These are phyloP conservation scores for Malthinus seriepunctatus DNA, from an alignment of 2,888 invertebrate species.

Conservation along the genomic window DNA sequence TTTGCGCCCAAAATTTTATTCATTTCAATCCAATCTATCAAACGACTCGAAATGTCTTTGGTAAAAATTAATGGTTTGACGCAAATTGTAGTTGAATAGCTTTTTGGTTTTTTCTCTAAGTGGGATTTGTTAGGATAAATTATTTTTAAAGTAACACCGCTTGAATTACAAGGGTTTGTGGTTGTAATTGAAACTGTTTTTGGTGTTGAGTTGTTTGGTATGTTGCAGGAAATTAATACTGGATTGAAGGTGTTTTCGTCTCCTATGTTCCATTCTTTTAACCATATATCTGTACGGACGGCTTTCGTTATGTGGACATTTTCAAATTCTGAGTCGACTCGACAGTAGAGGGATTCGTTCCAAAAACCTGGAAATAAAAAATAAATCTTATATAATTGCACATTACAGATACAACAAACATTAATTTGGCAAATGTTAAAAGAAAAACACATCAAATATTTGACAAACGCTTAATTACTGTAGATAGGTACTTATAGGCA, in stretches of 20 bases:
- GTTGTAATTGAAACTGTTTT: conserved; percentile 58
- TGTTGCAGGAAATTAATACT: conserved; percentile 65
- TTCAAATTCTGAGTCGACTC: conserved; percentile 54
- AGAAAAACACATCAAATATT: too few species aligned
- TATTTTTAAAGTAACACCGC: conserved; percentile 42
- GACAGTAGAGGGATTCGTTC: conserved; percentile 59
- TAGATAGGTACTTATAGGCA: too few species aligned
- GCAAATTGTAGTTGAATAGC: conserved; percentile 61
- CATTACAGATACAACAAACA: too few species aligned
- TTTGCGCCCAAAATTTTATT: conserved; percentile 70
- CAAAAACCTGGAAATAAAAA: conserved; percentile 42
- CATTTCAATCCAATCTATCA: conserved; percentile 75
- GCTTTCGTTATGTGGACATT: conserved; percentile 50
- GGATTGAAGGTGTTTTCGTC: conserved; percentile 59
- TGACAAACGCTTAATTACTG: too few species aligned
- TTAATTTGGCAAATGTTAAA: too few species aligned
- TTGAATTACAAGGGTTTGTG: conserved; percentile 54
- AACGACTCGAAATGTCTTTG: conserved; percentile 62
- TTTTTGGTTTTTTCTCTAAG: not conserved
- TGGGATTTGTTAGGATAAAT: conserved; percentile 25
- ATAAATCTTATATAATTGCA: not conserved
- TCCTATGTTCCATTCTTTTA: conserved; percentile 62
- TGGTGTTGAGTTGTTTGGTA: conserved; percentile 57
- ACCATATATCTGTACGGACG: conserved; percentile 65
- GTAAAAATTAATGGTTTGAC: conserved; percentile 72